These are phyloP conservation scores for Campaea margaritaria DNA, from an alignment of 2,888 invertebrate genomes.

Conservation along the genomic window DNA sequence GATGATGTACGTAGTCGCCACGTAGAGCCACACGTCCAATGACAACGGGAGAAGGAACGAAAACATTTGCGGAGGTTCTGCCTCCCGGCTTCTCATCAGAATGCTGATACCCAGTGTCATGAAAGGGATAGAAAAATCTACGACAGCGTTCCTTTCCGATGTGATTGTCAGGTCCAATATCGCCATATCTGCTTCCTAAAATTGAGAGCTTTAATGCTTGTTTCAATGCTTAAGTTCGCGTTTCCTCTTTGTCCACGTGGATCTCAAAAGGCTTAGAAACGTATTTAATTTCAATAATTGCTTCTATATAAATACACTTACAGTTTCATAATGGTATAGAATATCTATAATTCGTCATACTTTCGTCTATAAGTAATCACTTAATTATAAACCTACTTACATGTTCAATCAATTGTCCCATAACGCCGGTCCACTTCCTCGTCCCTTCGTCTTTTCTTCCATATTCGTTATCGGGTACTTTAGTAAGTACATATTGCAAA, in stretches of 20 bases:
- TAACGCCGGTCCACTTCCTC: conserved; percentile 91
- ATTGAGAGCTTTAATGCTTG: conserved; percentile 40
- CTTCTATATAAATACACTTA: no score
- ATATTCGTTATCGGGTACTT: conserved; percentile 87
- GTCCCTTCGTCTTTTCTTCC: conserved; percentile 88
- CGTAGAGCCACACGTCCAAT: conserved; percentile 94
- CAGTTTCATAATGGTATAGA: not conserved
- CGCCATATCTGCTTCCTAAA: conserved; percentile 95
- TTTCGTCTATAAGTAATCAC: no score
- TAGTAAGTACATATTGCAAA: conserved; percentile 87
- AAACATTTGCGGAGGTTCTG: conserved; percentile 92
- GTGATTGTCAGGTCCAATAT: conserved; percentile 98
- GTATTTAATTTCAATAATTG: no score
- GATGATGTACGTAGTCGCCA: conserved; percentile 92
- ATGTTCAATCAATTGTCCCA: conserved; percentile 89
- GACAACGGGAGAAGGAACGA: conserved; percentile 95
- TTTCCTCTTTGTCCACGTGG: no score
- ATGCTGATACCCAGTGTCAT: conserved; percentile 97
- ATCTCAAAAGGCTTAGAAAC: no score
- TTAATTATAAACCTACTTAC: conserved; percentile 78
- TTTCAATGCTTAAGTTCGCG: no score
- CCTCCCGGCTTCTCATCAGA: conserved; percentile 91
- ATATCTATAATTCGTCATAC: no score
- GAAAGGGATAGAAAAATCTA: conserved; percentile 98
- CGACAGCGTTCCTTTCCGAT: conserved; percentile 92